These are phyloP conservation scores for Sitta europaea DNA, from an alignment of 2,113 vertebrate species.

Conservation along the genomic window DNA sequence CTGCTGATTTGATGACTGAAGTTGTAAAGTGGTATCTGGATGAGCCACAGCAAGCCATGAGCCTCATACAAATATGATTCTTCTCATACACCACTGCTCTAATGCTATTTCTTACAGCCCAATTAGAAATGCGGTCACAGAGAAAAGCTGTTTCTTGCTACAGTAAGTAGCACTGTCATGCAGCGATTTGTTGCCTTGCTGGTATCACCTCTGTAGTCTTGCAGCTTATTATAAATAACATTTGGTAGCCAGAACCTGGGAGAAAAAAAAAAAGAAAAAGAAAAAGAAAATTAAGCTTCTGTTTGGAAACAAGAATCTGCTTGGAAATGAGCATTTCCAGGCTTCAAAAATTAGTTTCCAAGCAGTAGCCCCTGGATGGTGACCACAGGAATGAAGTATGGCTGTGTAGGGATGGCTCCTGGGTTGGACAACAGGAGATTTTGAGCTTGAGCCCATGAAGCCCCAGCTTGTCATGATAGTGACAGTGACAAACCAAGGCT, in stretches of 20 bases:
- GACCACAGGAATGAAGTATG: background rate
- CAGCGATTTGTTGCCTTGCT: background rate
- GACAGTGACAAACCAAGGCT: background rate
- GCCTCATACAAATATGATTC: slow-evolving; percentile 61
- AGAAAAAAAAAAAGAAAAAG: background rate
- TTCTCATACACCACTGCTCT: slow-evolving; percentile 47
- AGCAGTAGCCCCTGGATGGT: background rate
- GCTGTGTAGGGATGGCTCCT: background rate
- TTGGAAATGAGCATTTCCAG: slow-evolving; percentile 7
- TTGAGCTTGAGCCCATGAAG: background rate
- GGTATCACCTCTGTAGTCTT: slow-evolving; percentile 30
- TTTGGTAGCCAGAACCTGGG: background rate
- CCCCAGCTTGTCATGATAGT: fast-evolving
- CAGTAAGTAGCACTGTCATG: slow-evolving; percentile 51
- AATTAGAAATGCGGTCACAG: slow-evolving; percentile 52
- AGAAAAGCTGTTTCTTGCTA: slow-evolving; percentile 56
- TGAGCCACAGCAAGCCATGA: slow-evolving; percentile 50
- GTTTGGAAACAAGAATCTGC: background rate
- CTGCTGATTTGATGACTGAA: slow-evolving; percentile 70
- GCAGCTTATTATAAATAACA: background rate
- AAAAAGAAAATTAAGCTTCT: background rate
- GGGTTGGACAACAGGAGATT: background rate
- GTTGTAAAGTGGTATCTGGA: slow-evolving; percentile 67
- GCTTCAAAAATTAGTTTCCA: background rate
- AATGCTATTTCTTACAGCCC: slow-evolving; percentile 62